Evolutionary conservation across 2,113 vertebrate species (phyloP).

Genomic region (Zapornia atra): DNA sequence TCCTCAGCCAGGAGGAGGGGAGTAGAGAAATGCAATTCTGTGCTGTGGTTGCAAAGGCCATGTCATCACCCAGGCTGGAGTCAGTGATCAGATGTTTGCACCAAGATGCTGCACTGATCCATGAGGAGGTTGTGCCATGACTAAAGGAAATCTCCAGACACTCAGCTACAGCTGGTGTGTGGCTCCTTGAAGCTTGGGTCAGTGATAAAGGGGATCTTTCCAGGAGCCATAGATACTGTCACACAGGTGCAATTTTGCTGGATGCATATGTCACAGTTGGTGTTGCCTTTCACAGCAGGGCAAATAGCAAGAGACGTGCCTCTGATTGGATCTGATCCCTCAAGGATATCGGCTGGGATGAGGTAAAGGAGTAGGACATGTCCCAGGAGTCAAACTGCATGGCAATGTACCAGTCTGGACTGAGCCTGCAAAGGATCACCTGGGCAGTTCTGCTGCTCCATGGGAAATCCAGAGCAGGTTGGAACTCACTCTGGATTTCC

Average conservation of each 20-base stretch:
- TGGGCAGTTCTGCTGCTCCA: background rate
- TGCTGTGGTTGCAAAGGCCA: background rate
- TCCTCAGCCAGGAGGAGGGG: background rate
- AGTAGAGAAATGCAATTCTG: background rate
- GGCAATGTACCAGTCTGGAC: background rate
- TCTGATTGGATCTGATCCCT: conserved; percentile 57
- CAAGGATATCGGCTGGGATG: background rate
- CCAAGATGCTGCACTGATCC: background rate
- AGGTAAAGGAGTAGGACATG: background rate
- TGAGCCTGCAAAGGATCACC: background rate
- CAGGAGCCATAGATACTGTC: conserved; percentile 58
- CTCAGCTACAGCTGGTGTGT: background rate
- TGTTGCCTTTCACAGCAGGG: conserved; percentile 48
- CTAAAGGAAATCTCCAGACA: background rate
- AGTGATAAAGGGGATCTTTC: conserved; percentile 48
- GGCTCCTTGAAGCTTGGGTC: conserved; percentile 20
- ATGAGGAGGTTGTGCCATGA: rapidly evolving
- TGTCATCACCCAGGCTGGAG: background rate
- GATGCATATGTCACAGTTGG: conserved; percentile 33
- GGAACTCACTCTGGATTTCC: background rate
- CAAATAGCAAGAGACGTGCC: conserved; percentile 20
- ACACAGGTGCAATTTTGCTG: conserved; percentile 34
- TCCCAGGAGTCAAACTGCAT: background rate
- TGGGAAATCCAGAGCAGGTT: background rate
- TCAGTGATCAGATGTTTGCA: background rate